A percentile compares a stretch with the other conserved stretches of the same genome.
Conservation (phyloP, 2,797 vertebrate species). For the Pseudochirops corinnae region DNA sequence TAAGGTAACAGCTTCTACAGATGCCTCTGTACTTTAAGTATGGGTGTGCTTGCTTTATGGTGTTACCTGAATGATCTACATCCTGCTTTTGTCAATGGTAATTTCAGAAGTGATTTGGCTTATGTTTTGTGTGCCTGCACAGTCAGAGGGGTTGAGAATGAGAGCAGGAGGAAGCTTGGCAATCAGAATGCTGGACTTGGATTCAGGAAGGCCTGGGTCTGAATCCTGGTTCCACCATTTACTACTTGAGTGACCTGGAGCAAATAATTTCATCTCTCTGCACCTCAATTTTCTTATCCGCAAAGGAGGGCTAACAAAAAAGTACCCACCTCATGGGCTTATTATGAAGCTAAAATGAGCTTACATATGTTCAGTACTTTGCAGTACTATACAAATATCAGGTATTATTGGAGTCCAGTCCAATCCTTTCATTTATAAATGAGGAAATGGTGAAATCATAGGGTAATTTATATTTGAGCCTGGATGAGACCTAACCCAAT, state of each 20-base stretch:
- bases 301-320: not conserved
- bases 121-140: constrained; percentile 64
- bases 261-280: not conserved
- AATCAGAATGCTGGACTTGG: not conserved
- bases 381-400: not conserved
- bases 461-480: not conserved
- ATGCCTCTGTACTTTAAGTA: constrained; percentile 80
- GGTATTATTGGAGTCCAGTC: not conserved
- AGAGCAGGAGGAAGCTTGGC: not conserved
- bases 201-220: not conserved
- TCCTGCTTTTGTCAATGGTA: constrained; percentile 59
- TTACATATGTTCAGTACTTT: not conserved
- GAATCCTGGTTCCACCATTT: not conserved
- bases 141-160: constrained; percentile 31
- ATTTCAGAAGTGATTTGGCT: constrained; percentile 74
- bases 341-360: not conserved
- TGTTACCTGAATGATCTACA: constrained; percentile 71
- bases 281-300: not conserved
- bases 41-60: constrained; percentile 74
- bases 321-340: not conserved
- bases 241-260: not conserved
- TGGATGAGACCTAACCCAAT: not conserved
- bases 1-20: constrained; percentile 76
- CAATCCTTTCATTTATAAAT: not conserved
- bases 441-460: not conserved